These are phyloP conservation scores for Scelioninae gen. 1 DNA, from an alignment of 2,888 invertebrate species.

Conservation along the genomic window DNA sequence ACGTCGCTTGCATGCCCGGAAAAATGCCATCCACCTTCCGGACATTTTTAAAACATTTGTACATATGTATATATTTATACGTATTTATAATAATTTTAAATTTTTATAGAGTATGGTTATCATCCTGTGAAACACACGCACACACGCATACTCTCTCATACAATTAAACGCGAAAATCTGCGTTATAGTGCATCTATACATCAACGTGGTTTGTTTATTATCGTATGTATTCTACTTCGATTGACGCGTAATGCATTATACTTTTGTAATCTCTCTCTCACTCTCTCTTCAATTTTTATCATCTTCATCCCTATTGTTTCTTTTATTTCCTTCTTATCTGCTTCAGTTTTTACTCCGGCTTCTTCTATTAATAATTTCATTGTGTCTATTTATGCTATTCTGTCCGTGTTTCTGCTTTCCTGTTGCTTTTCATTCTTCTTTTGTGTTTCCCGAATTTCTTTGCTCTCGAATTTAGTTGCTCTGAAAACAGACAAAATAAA, in stretches of 20 bases:
- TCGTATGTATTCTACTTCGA: conserved; percentile 66
- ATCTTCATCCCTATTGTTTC: conserved; percentile 10
- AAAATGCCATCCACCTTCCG: conserved; percentile 23
- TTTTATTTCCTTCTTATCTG: conserved; percentile 43
- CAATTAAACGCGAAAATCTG: conserved; percentile 40
- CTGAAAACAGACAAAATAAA: conserved; percentile 8
- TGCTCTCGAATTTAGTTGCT: too few relatives aligned
- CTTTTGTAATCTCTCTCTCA: conserved; percentile 55
- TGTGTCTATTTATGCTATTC: conserved; percentile 16
- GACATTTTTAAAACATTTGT: conserved; percentile 52
- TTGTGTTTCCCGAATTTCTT: not conserved
- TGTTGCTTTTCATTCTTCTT: not conserved
- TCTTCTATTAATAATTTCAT: conserved; percentile 15
- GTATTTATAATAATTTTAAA: conserved; percentile 43
- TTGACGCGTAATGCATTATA: conserved; percentile 59
- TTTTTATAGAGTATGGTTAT: conserved; percentile 22
- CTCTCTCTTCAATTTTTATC: conserved; percentile 44
- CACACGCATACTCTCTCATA: conserved; percentile 18
- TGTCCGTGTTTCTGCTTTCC: not conserved
- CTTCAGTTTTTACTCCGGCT: not conserved
- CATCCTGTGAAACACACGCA: conserved; percentile 14
- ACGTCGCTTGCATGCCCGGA: conserved; percentile 13
- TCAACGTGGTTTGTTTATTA: conserved; percentile 45
- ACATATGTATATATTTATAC: conserved; percentile 61
- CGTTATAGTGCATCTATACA: conserved; percentile 55